These are phyloP conservation scores for Heterotilapia buettikoferi DNA, from an alignment of 2,113 vertebrate species.

Conservation along the genomic window DNA sequence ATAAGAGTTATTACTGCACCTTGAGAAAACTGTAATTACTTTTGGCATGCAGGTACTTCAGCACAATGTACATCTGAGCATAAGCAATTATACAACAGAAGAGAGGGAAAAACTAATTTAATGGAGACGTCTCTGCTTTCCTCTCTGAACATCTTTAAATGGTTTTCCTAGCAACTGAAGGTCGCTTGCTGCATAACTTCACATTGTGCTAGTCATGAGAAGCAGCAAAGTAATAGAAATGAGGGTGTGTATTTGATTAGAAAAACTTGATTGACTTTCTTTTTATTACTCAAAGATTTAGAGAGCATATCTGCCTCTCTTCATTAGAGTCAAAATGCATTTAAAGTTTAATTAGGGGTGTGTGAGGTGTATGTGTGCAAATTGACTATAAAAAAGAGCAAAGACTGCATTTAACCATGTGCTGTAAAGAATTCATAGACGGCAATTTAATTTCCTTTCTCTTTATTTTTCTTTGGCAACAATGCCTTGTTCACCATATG, in stretches of 20 bases:
- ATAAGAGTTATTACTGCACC: not conserved
- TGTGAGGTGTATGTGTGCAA: not conserved
- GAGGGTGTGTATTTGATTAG: not conserved
- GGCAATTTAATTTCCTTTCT: not conserved
- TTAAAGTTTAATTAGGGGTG: not conserved
- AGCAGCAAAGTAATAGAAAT: not conserved
- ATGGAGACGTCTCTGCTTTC: not conserved
- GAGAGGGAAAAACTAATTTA: not conserved
- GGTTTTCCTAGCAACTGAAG: conserved; percentile 4
- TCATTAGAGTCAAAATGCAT: not conserved
- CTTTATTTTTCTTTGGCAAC: not conserved
- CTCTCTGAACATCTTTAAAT: not conserved
- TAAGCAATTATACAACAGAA: not conserved
- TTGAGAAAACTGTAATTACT: not conserved
- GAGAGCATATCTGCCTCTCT: not conserved
- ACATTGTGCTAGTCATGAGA: not conserved
- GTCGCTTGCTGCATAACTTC: not conserved
- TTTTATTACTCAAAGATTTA: not conserved
- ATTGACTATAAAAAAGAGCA: not conserved
- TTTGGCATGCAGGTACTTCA: not conserved
- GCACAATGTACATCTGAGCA: not conserved
- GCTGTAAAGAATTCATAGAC: not conserved
- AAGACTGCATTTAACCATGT: not conserved
- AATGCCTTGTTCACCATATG: not conserved
- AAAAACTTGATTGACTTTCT: not conserved